Evolutionary conservation across 1,140 invertebrate species (phyloP).

Genomic region (Agraylea sexmaculata): DNA sequence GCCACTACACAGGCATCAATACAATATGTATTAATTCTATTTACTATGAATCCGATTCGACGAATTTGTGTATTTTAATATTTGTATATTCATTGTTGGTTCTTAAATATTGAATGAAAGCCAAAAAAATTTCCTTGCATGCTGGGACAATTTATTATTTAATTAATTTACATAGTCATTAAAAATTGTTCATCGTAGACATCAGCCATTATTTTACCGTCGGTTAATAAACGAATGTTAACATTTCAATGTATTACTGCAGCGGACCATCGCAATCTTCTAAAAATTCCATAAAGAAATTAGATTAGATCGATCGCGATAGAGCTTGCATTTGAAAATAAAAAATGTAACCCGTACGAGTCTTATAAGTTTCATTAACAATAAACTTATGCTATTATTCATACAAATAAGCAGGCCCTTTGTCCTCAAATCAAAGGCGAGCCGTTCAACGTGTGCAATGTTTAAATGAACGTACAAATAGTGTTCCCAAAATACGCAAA

Average conservation of each 20-base stretch:
- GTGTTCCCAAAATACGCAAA: conserved; percentile 21
- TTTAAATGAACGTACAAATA: conserved; percentile 12
- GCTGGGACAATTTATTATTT: conserved; percentile 22
- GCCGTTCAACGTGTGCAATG: conserved; percentile 19
- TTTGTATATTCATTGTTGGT: too few species aligned
- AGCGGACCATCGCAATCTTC: background rate
- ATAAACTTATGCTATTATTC: conserved; percentile 2
- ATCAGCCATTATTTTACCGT: conserved; percentile 17
- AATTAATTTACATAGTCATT: conserved; percentile 19
- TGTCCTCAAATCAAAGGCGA: background rate
- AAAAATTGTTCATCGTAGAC: conserved; percentile 17
- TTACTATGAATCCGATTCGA: too few species aligned
- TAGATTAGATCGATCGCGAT: conserved; percentile 2
- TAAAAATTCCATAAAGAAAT: conserved; percentile 1
- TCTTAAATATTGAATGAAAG: too few species aligned
- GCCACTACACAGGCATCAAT: too few species aligned
- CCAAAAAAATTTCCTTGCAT: conserved; percentile 23
- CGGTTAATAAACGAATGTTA: conserved; percentile 20
- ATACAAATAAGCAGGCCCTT: conserved; percentile 9
- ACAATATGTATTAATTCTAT: too few species aligned
- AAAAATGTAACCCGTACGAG: conserved; percentile 8
- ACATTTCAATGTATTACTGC: conserved; percentile 17
- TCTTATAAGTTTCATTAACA: background rate
- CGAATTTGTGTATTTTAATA: too few species aligned
- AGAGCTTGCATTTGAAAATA: conserved; percentile 3